A percentile compares a stretch with the other conserved stretches of the same genome.
Evolutionary conservation across 2,797 vertebrate species (phyloP).

Genomic region (Enteromius treurensis): DNA sequence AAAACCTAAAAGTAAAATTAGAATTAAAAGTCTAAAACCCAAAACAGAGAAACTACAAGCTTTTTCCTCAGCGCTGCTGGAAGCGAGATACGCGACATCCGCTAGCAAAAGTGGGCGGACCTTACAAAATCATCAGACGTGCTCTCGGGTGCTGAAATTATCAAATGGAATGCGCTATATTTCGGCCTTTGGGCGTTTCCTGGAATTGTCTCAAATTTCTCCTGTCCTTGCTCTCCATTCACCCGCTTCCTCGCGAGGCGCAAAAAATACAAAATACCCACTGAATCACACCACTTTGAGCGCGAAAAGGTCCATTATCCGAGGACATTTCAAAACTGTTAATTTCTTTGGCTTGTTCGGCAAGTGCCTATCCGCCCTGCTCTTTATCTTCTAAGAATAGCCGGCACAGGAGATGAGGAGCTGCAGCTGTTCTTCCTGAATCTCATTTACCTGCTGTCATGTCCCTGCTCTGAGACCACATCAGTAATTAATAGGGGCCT

Average conservation of each 20-base stretch:
- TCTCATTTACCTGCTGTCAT: slow-evolving; percentile 67
- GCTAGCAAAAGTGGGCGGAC: too few relatives aligned
- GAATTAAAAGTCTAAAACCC: too few relatives aligned
- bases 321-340: slow-evolving; percentile 54
- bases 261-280: slow-evolving; percentile 23
- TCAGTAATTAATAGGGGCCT: slow-evolving; percentile 72
- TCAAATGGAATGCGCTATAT: slow-evolving; percentile 21
- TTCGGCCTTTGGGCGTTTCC: neutral
- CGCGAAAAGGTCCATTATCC: slow-evolving; percentile 29
- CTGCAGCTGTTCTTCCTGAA: slow-evolving; percentile 64
- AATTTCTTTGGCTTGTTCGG: slow-evolving; percentile 66
- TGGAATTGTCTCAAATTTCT: slow-evolving; percentile 22
- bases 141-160: slow-evolving; percentile 42
- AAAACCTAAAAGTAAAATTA: too few relatives aligned
- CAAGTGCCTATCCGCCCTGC: slow-evolving; percentile 55
- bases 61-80: too few relatives aligned
- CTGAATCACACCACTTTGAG: slow-evolving; percentile 35
- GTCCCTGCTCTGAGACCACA: slow-evolving; percentile 62
- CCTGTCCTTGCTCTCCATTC: slow-evolving; percentile 8
- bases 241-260: neutral
- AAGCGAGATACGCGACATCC: slow-evolving; percentile 28
- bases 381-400: slow-evolving; percentile 69
- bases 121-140: slow-evolving; percentile 46
- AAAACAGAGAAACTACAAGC: too few relatives aligned
- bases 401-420: slow-evolving; percentile 62